These are phyloP conservation scores for Etheostoma nigrum DNA, from an alignment of 2,797 vertebrate genomes.

Conservation along the genomic window DNA sequence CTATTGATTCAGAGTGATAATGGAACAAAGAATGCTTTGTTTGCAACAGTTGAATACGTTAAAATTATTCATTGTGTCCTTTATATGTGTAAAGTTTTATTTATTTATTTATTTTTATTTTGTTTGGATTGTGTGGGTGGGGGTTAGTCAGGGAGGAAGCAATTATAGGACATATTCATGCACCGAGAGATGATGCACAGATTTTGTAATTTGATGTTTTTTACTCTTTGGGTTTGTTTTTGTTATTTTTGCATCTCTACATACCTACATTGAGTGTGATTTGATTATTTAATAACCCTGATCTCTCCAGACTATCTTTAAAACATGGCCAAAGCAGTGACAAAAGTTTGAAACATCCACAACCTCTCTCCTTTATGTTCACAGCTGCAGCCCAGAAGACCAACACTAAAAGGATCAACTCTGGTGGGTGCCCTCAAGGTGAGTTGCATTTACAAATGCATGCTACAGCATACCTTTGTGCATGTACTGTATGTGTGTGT, in stretches of 20 bases:
- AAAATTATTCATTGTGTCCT: neutral
- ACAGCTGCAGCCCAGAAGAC: slow-evolving; percentile 46
- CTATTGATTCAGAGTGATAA: neutral
- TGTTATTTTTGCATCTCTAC: neutral
- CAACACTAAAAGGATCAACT: slow-evolving; percentile 29
- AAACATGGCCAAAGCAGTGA: neutral
- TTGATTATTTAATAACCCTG: neutral
- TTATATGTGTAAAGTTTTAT: no score
- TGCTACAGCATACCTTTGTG: slow-evolving; percentile 1
- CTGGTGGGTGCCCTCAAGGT: slow-evolving; percentile 47
- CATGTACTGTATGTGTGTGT: neutral
- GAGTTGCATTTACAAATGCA: slow-evolving; percentile 32
- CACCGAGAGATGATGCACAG: neutral
- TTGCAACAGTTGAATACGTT: neutral
- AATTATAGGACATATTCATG: neutral
- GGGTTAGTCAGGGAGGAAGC: neutral
- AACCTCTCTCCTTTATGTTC: slow-evolving; percentile 40
- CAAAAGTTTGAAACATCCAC: slow-evolving; percentile 9
- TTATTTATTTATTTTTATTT: neutral
- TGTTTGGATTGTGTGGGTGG: rapidly evolving
- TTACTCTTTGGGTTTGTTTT: neutral
- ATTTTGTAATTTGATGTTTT: neutral
- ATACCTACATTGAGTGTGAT: neutral
- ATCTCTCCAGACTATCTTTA: neutral
- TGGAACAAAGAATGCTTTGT: neutral